phyloP scores from a whole-genome alignment of 2,113 vertebrate species.

The Passer montanus region DNA sequence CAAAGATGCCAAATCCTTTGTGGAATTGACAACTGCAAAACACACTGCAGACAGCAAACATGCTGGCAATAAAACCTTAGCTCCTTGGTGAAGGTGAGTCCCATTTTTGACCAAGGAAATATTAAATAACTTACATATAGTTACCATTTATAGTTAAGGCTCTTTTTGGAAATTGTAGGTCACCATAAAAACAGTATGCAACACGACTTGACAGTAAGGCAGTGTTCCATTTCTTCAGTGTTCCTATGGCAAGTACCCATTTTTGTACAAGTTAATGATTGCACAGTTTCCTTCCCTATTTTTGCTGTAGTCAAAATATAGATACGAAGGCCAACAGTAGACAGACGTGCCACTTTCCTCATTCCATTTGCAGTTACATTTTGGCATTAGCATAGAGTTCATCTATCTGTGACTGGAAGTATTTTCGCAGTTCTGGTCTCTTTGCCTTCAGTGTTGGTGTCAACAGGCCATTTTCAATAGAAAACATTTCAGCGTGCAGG shows the following conservation, averaged over 20 bases:
- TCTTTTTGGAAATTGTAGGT: constrained; percentile 75
- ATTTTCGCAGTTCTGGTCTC: constrained; percentile 82
- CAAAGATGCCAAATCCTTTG: constrained; percentile 49
- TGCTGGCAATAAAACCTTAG: constrained; percentile 64
- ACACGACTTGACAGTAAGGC: constrained; percentile 75
- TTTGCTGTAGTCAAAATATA: constrained; percentile 66
- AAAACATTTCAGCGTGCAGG: constrained; percentile 87
- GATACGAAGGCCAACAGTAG: constrained; percentile 62
- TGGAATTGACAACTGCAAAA: constrained; percentile 36
- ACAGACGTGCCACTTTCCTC: constrained; percentile 9
- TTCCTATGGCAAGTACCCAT: constrained; percentile 75
- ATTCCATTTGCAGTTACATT: constrained; percentile 72
- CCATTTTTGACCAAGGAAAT: constrained; percentile 68
- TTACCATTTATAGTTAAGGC: constrained; percentile 80
- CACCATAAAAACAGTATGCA: constrained; percentile 73
- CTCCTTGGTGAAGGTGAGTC: constrained; percentile 54
- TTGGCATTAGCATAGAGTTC: constrained; percentile 90
- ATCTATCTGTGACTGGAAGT: constrained; percentile 86
- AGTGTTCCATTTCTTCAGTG: constrained; percentile 71
- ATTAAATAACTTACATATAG: constrained; percentile 75
- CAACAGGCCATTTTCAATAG: constrained; percentile 90
- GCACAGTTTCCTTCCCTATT: constrained; percentile 68
- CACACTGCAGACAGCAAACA: constrained; percentile 61
- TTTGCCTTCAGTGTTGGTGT: constrained; percentile 96
- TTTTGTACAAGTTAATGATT: constrained; percentile 60